Percentiles rank a stretch among this genome's conserved stretches.
phyloP scores from a whole-genome alignment of 2,113 vertebrate genomes.

The Mungos mungo region DNA sequence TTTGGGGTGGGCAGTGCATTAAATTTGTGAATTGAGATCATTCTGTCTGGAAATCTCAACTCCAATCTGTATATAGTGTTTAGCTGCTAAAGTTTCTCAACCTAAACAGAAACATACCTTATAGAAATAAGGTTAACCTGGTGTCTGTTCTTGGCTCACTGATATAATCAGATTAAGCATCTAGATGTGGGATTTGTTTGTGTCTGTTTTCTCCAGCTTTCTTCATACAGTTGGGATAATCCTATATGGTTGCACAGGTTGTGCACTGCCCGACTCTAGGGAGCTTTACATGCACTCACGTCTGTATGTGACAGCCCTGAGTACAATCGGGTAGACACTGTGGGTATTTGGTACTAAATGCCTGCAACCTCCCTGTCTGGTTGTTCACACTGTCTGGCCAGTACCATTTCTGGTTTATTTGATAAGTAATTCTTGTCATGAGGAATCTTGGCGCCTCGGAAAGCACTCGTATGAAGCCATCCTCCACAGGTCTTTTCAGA shows the following conservation, averaged over 20 bases:
- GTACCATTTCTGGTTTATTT: background rate
- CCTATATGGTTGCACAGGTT: background rate
- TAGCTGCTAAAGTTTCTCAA: constrained; percentile 1
- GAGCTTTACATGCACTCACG: background rate
- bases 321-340: background rate
- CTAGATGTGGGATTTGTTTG: background rate
- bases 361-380: background rate
- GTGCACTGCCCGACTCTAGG: background rate
- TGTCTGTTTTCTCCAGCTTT: background rate
- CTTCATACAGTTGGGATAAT: background rate
- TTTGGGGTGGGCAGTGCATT: background rate
- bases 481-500: background rate
- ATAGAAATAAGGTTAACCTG: background rate
- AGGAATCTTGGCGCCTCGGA: background rate
- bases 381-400: background rate
- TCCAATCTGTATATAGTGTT: background rate
- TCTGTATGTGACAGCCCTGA: background rate
- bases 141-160: background rate
- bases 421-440: background rate
- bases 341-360: background rate
- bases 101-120: background rate
- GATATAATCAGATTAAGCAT: background rate
- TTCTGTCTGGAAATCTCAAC: constrained; percentile 29
- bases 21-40: constrained; percentile 8
- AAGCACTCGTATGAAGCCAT: background rate